Base-by-base conservation (phyloP, 1,140 invertebrate species). In the Brachionus manjavacas region DNA sequence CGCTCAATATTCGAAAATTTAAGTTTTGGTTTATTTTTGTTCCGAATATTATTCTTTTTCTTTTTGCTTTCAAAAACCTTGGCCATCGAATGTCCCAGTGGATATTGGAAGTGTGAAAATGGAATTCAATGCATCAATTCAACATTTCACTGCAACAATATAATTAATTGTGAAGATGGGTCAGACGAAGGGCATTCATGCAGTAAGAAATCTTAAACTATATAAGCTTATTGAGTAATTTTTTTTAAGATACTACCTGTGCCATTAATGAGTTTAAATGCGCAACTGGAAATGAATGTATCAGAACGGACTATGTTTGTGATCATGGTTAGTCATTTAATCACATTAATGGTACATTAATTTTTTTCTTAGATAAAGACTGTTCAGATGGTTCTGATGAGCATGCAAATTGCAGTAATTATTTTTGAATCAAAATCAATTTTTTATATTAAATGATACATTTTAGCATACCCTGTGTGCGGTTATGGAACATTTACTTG, bases 111-210 rank as follows among this genome's bases (percentile, higher is more conserved):
- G 14, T 80, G 78, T 80, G 9, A 64, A 35, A 80, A 80, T 80
- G 78, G 78, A 60, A 39, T 64, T n/a, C 49, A 80, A 39, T 89
- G 89, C 85, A 88, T 89, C n/a, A 84, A 86, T 72, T 35, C 76
- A 20, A 83, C 85, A 23, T 85, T 86, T 74, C 85, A 85, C 16
- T 89, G 89, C 85, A 88, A 89, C 85, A 85, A 86, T 28, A 86
- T 87, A 9, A 87, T 88, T 78, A 88, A 89, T 85, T 89, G 88
- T 85, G 86, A 86, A 25, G 87, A 88, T 83, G 86, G 87, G 83
- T 87, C 88, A 72, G 89, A 89, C 86, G 89, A 89, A 86, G 83
- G 86, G 14, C 85, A 86, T 16, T 64, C 11, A 4, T 80, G 78
- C 35, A 55, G 78, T 80, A 35, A 80, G 25, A 52, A 23, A 4